A percentile compares a stretch with the other conserved stretches of the same genome.
phyloP scores from a whole-genome alignment of 2,113 vertebrate genomes.

The Haliaeetus leucogaster region DNA sequence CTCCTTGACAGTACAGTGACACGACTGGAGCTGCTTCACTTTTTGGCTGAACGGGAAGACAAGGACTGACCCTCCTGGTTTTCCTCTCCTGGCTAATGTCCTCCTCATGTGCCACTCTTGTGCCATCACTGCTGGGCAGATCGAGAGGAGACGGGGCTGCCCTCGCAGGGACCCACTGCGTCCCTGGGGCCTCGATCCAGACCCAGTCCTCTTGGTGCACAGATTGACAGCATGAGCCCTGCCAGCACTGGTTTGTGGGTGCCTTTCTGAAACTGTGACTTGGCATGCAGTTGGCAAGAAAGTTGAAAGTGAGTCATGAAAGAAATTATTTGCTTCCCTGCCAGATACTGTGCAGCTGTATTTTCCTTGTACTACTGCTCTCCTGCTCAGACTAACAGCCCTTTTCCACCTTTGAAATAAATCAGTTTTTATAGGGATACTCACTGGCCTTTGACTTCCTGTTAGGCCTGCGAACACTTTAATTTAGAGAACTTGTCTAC shows the following conservation, averaged over 20 bases:
- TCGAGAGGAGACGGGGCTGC: neutral
- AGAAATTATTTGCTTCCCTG: neutral
- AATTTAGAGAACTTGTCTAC: neutral
- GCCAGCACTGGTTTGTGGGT: neutral
- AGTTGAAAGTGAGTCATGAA: neutral
- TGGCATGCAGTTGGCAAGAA: neutral
- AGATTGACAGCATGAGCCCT: neutral
- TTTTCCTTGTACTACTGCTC: neutral
- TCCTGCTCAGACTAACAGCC: neutral
- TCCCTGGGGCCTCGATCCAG: accelerated
- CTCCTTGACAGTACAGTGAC: neutral
- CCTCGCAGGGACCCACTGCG: accelerated
- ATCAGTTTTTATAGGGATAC: neutral
- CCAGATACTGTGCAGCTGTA: neutral
- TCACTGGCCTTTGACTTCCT: neutral
- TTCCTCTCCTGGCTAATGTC: neutral
- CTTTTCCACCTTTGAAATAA: neutral
- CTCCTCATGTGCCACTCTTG: neutral
- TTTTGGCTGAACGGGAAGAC: neutral
- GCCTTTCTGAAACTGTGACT: neutral
- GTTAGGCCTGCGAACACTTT: neutral
- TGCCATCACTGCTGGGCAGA: neutral
- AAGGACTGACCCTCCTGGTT: neutral
- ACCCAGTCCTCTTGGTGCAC: neutral
- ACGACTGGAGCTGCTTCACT: neutral